phyloP scores from a whole-genome alignment of 2,113 vertebrate genomes.

The Macquaria australasica region DNA sequence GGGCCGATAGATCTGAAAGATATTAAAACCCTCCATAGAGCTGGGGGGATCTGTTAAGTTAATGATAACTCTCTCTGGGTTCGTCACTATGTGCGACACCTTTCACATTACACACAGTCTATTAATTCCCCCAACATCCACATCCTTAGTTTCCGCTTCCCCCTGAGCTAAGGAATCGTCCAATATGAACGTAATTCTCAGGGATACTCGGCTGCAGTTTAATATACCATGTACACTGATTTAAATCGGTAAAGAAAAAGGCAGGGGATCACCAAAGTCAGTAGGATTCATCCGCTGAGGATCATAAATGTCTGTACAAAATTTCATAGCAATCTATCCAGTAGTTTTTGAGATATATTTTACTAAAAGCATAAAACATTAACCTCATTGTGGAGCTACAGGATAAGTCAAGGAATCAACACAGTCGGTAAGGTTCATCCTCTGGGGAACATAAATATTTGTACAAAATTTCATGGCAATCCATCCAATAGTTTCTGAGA shows the following conservation, averaged over 20 bases:
- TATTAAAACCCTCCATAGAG: not conserved
- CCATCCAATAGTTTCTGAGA: not conserved
- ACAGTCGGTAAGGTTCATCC: not conserved
- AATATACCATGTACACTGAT: not conserved
- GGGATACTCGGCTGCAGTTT: not conserved
- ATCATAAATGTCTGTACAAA: not conserved
- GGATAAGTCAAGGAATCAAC: not conserved
- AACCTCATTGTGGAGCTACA: not conserved
- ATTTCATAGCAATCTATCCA: not conserved
- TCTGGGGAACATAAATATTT: not conserved
- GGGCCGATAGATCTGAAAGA: too few species aligned
- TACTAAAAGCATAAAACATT: not conserved
- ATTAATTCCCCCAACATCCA: not conserved
- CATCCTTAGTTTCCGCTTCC: not conserved
- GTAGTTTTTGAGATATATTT: not conserved
- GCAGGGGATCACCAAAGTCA: not conserved
- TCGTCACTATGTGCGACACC: not conserved
- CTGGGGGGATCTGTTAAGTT: too few species aligned
- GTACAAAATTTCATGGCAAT: not conserved
- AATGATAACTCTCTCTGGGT: not conserved
- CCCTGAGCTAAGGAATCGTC: not conserved
- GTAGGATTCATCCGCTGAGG: not conserved
- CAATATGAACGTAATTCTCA: not conserved
- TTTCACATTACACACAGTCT: not conserved
- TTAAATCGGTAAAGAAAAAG: not conserved